Conservation (phyloP, 2,888 invertebrate species). For the Apotomis capreana region DNA sequence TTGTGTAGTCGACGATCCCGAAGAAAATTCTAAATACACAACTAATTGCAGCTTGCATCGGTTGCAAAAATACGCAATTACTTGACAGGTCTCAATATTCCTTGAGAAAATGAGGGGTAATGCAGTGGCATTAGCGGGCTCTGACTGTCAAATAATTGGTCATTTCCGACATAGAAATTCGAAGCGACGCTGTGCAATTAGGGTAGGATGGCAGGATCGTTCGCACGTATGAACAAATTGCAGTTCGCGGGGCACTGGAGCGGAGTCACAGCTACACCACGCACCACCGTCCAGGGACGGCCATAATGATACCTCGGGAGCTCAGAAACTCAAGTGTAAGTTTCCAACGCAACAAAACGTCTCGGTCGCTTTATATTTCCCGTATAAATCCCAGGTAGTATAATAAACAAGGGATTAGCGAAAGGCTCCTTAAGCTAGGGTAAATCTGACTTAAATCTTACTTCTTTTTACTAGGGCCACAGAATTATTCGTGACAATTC, state of each 20-base stretch:
- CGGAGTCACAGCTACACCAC: slow-evolving; percentile 49
- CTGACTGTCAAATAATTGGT: slow-evolving; percentile 59
- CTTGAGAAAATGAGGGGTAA: slow-evolving; percentile 35
- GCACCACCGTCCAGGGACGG: slow-evolving; percentile 38
- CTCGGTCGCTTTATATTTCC: background rate
- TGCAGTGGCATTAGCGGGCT: slow-evolving; percentile 39
- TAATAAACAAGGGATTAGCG: too few species aligned
- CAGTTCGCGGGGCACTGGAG: slow-evolving; percentile 53
- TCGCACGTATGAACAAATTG: slow-evolving; percentile 80
- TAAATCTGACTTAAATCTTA: too few species aligned
- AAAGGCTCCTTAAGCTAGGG: too few species aligned
- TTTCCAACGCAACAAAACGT: too few species aligned
- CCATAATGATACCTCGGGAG: slow-evolving; percentile 40
- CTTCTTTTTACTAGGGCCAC: too few species aligned
- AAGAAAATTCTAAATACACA: slow-evolving; percentile 20
- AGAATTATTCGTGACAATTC: too few species aligned
- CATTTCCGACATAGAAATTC: slow-evolving; percentile 66
- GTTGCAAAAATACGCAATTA: slow-evolving; percentile 32
- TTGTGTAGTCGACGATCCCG: slow-evolving; percentile 4
- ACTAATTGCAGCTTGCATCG: slow-evolving; percentile 21
- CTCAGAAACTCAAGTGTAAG: background rate
- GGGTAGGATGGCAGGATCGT: slow-evolving; percentile 69
- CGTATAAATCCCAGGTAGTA: too few species aligned
- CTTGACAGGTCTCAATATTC: slow-evolving; percentile 28
- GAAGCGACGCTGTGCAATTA: slow-evolving; percentile 64